Base-by-base conservation (phyloP, 2,797 vertebrate species). In the Spinibarbus caldwelli region DNA sequence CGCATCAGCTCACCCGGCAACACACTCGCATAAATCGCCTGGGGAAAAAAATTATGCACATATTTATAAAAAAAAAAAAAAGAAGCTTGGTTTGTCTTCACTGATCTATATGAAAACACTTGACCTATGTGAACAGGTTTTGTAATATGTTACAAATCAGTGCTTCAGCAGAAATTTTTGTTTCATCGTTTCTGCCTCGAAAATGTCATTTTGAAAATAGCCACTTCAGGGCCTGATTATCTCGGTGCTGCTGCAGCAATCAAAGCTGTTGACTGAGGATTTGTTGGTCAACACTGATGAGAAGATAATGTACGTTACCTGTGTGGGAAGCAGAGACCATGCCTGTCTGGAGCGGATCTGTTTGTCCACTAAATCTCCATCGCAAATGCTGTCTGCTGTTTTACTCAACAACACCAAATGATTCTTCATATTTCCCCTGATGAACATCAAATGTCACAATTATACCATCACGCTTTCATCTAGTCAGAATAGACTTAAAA, bases 1-100 rank as follows among this genome's bases (percentile, higher is more conserved):
- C 96, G 96, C 98, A 99, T 99, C 89, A 99, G 93, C 92, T 99
- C 98, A 2, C 98, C 98, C 0, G 98, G 98, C 78, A 99, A 92
- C 91, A 99, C 98, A 0, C 98, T 99, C 59, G 98, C 97, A 87
- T 98, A 99, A 91, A 99, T 94, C 45, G 98, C 98, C 98, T 99
- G 64, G 7, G 7, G 49, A 87, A 71, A 87, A 47, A 87, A 64
- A 87, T 36, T 0, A 77, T 21, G 83, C 21, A 86, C 31, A 86
- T 7, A 82, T 78, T 80, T 11, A 77, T 23, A 15, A 47, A 43
- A 45, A 45, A 15, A 47, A 47, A 43, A 72, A 21, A 66, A n/a
- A 26, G 21, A 23, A 15, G n/a, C 14, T 19, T 79, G 26, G 67
- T 57, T 43, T 36, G 29, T 68, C 64, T 75, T 14, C 38, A 82